Percentiles rank a stretch among this genome's conserved stretches.
Conservation (phyloP, 2,888 invertebrate species). For the Phyllotreta cruciferae region DNA sequence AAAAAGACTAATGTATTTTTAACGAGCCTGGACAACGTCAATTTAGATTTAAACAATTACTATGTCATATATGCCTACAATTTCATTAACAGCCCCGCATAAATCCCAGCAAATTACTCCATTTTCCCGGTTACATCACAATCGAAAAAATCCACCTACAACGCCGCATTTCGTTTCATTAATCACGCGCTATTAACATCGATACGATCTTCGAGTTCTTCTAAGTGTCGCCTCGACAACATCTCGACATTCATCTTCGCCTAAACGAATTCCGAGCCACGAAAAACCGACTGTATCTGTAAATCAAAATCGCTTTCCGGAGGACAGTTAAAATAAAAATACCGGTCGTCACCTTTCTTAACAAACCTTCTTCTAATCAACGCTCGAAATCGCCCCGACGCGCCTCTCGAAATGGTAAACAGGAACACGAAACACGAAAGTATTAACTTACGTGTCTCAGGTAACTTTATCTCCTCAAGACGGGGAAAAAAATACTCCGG, state of each 20-base stretch:
- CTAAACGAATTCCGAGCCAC: neutral
- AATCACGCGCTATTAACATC: too few species aligned
- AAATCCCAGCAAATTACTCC: too few species aligned
- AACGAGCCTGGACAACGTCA: too few species aligned
- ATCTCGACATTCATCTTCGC: neutral
- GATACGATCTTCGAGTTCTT: too few species aligned
- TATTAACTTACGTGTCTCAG: conserved; percentile 14
- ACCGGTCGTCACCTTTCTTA: conserved; percentile 5
- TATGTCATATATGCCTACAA: too few species aligned
- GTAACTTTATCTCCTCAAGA: conserved; percentile 22
- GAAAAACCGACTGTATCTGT: conserved; percentile 1
- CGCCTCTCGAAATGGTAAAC: conserved; percentile 9
- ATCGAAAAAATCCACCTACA: too few species aligned
- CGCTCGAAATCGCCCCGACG: neutral
- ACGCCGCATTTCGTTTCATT: too few species aligned
- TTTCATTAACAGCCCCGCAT: too few species aligned
- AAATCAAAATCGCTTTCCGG: conserved; percentile 1
- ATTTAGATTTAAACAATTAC: too few species aligned
- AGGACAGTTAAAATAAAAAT: conserved; percentile 4
- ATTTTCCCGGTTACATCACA: too few species aligned
- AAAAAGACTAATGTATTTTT: too few species aligned
- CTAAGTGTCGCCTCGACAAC: too few species aligned
- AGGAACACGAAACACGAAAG: conserved; percentile 9
- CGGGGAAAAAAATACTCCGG: conserved; percentile 21
- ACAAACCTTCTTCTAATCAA: neutral